These are phyloP conservation scores for Aporophyla nigra DNA, from an alignment of 2,888 invertebrate species.

Conservation along the genomic window DNA sequence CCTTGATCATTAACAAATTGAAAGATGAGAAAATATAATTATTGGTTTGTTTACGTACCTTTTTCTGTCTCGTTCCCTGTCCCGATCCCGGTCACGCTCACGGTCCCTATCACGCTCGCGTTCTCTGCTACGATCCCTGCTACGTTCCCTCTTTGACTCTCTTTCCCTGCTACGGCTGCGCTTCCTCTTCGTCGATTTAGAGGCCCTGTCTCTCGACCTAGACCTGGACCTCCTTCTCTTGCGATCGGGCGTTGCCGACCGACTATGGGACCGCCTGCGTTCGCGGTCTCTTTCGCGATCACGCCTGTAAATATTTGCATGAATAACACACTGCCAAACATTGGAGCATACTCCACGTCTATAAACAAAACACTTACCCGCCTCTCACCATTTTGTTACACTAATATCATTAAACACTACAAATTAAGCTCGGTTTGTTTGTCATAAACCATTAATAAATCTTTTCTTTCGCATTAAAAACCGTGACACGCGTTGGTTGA, in stretches of 20 bases:
- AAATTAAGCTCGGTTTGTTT: slow-evolving; percentile 38
- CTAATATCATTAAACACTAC: slow-evolving; percentile 52
- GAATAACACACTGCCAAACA: slow-evolving; percentile 8
- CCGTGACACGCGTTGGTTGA: slow-evolving; percentile 64
- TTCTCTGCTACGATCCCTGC: slow-evolving; percentile 84
- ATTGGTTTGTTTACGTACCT: slow-evolving; percentile 40
- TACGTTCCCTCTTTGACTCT: slow-evolving; percentile 87
- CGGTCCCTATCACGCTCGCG: slow-evolving; percentile 88
- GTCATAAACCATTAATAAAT: slow-evolving; percentile 32
- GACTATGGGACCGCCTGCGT: slow-evolving; percentile 91
- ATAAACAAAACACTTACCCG: slow-evolving; percentile 77
- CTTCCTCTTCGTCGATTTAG: slow-evolving; percentile 92
- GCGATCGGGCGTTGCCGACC: slow-evolving; percentile 91
- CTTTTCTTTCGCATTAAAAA: slow-evolving; percentile 42
- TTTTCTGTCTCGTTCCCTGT: slow-evolving; percentile 60
- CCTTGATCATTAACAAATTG: not conserved
- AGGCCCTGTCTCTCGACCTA: slow-evolving; percentile 91
- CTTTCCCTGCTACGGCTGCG: slow-evolving; percentile 93
- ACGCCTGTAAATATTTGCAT: slow-evolving; percentile 76
- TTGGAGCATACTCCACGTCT: not conserved
- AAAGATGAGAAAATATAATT: not conserved
- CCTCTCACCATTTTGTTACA: slow-evolving; percentile 81
- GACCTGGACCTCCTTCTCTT: slow-evolving; percentile 91
- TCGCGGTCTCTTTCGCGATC: slow-evolving; percentile 87
- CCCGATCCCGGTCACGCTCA: slow-evolving; percentile 79